Evolutionary conservation across 2,797 vertebrate species (phyloP).

Genomic region (Sebastes aleutianus): DNA sequence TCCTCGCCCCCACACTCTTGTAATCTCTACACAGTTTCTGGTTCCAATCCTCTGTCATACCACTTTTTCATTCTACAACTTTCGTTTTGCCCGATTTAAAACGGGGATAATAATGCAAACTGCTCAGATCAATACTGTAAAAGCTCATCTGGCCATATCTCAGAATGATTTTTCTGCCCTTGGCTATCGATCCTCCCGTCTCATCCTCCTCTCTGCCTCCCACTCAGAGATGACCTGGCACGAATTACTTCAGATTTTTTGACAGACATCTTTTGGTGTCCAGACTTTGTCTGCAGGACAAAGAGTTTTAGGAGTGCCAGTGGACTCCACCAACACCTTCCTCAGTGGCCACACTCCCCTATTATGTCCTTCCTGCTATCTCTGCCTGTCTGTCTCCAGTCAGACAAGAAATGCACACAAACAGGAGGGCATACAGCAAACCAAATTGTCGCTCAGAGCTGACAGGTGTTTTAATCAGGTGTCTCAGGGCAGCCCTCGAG

Average conservation of each 20-base stretch:
- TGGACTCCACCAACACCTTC: not conserved
- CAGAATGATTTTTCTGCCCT: conserved; percentile 31
- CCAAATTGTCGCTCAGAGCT: not conserved
- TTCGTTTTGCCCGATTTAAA: conserved; percentile 12
- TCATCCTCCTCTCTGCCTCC: conserved; percentile 18
- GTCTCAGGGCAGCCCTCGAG: conserved; percentile 51
- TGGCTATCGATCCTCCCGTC: conserved; percentile 20
- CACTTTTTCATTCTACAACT: conserved; percentile 18
- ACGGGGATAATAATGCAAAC: conserved; percentile 10
- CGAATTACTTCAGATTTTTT: conserved; percentile 68
- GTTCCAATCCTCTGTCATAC: not conserved
- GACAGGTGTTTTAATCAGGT: conserved; percentile 15
- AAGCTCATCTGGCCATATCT: conserved; percentile 21
- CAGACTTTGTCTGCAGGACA: conserved; percentile 58
- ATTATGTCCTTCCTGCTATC: not conserved
- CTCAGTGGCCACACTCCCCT: not conserved
- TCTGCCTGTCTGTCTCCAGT: not conserved
- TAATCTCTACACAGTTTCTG: not conserved
- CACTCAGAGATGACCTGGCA: conserved; percentile 73
- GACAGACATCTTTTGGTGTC: conserved; percentile 67
- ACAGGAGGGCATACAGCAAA: not conserved
- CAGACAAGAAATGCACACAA: not conserved
- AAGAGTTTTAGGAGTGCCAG: not conserved
- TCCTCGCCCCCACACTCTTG: conserved; percentile 19
- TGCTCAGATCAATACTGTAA: conserved; percentile 35